Base-by-base conservation (phyloP, 2,797 vertebrate genomes). In the Eulemur rubriventer region DNA sequence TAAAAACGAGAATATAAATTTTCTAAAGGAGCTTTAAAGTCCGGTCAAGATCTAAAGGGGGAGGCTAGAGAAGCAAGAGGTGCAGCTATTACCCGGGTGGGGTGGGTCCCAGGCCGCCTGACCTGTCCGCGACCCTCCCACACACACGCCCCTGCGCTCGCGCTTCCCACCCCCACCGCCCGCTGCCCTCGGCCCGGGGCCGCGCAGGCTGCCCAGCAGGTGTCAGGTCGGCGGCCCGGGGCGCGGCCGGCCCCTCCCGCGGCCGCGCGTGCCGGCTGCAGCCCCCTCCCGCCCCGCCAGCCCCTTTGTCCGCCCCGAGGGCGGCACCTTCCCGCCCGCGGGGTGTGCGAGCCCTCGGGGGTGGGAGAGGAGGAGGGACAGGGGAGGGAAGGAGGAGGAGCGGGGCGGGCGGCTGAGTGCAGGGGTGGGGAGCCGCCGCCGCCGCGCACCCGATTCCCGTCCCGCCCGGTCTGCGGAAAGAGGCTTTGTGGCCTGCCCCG, bases 241-340 rank as follows among this genome's bases (percentile, higher is more conserved):
- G 85, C 82, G 73, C 92, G 38, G 65, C 75, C 16, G 35, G 83
- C 88, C 88, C 97, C 95, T 82, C 89, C 89, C 89, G 86, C 80
- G 43, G 89, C 76, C 83, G 97, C 97, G 96, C 97, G 97, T 98
- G 97, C 97, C 97, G 94, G 91, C 94, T 93, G 78, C 95, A 28
- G 79, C 79, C 96, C 88, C 95, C 97, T 76, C 94, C 92, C 81
- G 48, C 81, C 65, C 46, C 5, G 75, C 79, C 94, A 8, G 89
- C 95, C 96, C 91, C 92, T 96, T 95, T 79, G 97, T 97, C 97
- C 96, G 96, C 97, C 97, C 97, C 84, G 76, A 96, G 97, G 97
- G 97, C 97, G 95, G 97, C 97, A 89, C 97, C 97, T 97, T 92
- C 95, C 97, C 97, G 97, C 97, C 97, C 94, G 97, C 97, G 11